Evolutionary conservation across 2,113 vertebrate species (phyloP).

Genomic region (Gallinago media): DNA sequence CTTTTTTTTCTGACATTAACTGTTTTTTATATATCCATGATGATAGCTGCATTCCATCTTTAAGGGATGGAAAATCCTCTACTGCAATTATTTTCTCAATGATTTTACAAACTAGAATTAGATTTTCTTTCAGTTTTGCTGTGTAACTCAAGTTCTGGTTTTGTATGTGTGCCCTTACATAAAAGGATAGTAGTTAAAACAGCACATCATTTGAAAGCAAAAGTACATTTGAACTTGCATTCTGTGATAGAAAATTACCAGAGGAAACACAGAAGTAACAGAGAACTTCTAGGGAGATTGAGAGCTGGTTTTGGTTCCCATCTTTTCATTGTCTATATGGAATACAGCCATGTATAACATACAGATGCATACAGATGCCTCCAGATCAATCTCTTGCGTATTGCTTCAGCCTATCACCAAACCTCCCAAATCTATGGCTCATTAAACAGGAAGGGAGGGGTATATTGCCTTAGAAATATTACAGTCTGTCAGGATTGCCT

Average conservation of each 20-base stretch:
- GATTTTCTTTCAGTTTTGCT: not conserved
- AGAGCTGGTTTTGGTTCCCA: not conserved
- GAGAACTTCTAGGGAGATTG: not conserved
- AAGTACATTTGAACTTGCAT: not conserved
- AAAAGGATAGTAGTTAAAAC: not conserved
- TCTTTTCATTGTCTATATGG: not conserved
- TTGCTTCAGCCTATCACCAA: slow-evolving; percentile 64
- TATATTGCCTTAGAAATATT: slow-evolving; percentile 64
- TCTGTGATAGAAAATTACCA: not conserved
- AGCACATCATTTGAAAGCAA: not conserved
- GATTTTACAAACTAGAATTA: not conserved
- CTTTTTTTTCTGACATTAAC: not conserved
- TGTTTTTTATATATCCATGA: fast-evolving
- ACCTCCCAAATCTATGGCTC: slow-evolving; percentile 72
- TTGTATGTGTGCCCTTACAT: not conserved
- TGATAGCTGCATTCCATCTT: not conserved
- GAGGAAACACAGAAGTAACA: not conserved
- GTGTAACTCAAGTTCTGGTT: not conserved
- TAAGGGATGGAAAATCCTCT: not conserved
- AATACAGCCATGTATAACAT: not conserved
- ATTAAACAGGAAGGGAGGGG: slow-evolving; percentile 81
- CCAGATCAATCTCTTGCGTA: not conserved
- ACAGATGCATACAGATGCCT: not conserved
- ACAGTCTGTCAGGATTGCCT: slow-evolving; percentile 57
- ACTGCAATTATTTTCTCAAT: not conserved